phyloP scores from a whole-genome alignment of 2,113 vertebrate genomes.

The Dicrurus megarhynchus region DNA sequence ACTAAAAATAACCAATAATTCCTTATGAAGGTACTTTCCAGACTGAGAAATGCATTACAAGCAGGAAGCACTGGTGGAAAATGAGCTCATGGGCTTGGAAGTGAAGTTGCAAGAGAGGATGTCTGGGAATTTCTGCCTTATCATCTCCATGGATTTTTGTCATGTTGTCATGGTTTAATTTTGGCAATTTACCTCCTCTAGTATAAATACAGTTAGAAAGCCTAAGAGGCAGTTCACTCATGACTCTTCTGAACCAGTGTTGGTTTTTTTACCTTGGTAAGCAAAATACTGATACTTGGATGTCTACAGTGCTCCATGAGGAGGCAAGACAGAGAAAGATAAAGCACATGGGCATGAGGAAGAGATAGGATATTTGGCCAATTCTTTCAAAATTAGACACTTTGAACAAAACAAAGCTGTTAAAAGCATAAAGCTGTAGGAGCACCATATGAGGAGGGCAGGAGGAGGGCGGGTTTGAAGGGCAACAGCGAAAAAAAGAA shows the following conservation, averaged over 20 bases:
- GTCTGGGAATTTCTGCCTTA: conserved; percentile 24
- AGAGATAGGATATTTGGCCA: not conserved
- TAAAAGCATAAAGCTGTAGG: not conserved
- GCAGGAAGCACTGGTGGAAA: not conserved
- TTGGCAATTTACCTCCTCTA: not conserved
- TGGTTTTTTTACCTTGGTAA: not conserved
- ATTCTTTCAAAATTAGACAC: not conserved
- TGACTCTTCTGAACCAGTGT: not conserved
- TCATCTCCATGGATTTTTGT: not conserved
- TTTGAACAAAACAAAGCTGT: not conserved
- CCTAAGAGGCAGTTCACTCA: not conserved
- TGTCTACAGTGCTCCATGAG: not conserved
- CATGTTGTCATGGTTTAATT: not conserved
- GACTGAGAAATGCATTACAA: not conserved
- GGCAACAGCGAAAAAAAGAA: not conserved
- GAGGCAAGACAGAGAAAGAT: not conserved
- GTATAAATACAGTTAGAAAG: not conserved
- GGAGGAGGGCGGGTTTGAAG: not conserved
- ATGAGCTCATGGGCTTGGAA: conserved; percentile 27
- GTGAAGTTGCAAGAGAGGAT: not conserved
- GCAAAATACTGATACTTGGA: not conserved
- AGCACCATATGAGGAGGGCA: not conserved
- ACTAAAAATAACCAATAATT: not conserved
- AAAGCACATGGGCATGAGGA: not conserved
- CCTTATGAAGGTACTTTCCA: not conserved